Percentiles rank a stretch among this genome's conserved stretches.
These are phyloP conservation scores for Puntigrus tetrazona DNA, from an alignment of 2,113 vertebrate genomes.

Conservation along the genomic window DNA sequence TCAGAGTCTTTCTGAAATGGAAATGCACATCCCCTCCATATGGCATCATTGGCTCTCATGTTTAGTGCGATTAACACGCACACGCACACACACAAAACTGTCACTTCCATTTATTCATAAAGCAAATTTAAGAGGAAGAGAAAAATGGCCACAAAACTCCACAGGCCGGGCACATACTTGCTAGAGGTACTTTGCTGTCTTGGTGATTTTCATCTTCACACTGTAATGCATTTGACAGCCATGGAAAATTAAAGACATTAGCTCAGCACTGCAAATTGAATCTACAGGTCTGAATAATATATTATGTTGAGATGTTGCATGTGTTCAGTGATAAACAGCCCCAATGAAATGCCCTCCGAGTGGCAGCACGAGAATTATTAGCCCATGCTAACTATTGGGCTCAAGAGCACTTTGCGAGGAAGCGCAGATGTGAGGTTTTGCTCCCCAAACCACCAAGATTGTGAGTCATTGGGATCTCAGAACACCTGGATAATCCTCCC, in stretches of 20 bases:
- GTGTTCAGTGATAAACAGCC: slow-evolving; percentile 61
- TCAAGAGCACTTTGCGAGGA: slow-evolving; percentile 37
- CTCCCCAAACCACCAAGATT: slow-evolving; percentile 36
- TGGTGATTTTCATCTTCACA: slow-evolving; percentile 56
- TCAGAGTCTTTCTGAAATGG: slow-evolving; percentile 16
- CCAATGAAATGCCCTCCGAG: slow-evolving; percentile 45
- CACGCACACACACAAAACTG: slow-evolving; percentile 12
- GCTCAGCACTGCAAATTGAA: slow-evolving; percentile 51
- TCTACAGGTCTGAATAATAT: slow-evolving; percentile 48
- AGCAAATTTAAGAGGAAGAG: slow-evolving; percentile 24
- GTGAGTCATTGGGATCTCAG: not conserved
- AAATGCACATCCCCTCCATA: slow-evolving; percentile 36
- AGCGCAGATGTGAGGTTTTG: slow-evolving; percentile 42
- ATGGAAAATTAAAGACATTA: slow-evolving; percentile 62
- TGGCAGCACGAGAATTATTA: slow-evolving; percentile 54
- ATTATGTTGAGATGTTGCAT: slow-evolving; percentile 53
- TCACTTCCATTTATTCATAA: slow-evolving; percentile 45
- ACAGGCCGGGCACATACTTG: slow-evolving; percentile 27
- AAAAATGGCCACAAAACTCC: slow-evolving; percentile 28
- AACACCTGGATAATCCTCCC: slow-evolving; percentile 33
- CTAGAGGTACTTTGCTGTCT: slow-evolving; percentile 47
- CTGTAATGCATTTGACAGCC: slow-evolving; percentile 57
- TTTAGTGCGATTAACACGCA: not conserved
- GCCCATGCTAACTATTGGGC: slow-evolving; percentile 37
- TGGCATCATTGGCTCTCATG: slow-evolving; percentile 33